Base-by-base conservation (phyloP, 2,113 vertebrate genomes). In the Pelusios castaneus region DNA sequence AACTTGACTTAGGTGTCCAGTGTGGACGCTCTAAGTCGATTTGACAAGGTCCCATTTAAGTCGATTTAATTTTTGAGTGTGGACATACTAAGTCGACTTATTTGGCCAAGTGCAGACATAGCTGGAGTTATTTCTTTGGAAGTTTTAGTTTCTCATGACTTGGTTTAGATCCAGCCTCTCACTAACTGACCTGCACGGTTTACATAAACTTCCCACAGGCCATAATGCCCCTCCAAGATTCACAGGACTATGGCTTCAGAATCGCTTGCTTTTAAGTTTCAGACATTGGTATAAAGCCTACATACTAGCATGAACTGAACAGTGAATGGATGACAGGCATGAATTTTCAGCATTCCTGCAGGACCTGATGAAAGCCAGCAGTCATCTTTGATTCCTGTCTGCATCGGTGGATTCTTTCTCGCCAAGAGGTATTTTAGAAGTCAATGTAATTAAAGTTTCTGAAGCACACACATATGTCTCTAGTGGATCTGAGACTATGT, bases 211-310 rank as follows among this genome's bases (percentile, higher is more conserved):
- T 76, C 41, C 38, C 41, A 29, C 43, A 76, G 13, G 22, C 49
- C 47, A 41, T 2, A 9, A 10, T 12, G 11, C 70, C 58, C 73
- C 56, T 49, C 21, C 25, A 82, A 52, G 56, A 2, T 4, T 38
- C 92, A 11, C 2, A 2, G 22, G 51, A 83, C 34, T 58, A 22
- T 43, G 17, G 4, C 19, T n/a, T 9, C 14, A 3, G 6, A 12
- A 5, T 6, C 1, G 83, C 52, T 96, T 45, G 76, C 47, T 82
- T 38, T 63, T 45, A 25, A 73, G 43, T 58, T 8, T 13, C 56
- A 8, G 27, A 19, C 4, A 27, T 0, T 22, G 11, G 41, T 1
- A 25, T 70, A 41, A 25, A 43, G n/a, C 38, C 24, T 38, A 41
- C 70, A 73, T 5, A 5, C 83, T 22, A 91, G 31, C 83, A 92